Evolutionary conservation across 2,113 vertebrate genomes (phyloP), one percentile per base, ranked within the genome.

Genomic region (Tyrannus savana): DNA sequence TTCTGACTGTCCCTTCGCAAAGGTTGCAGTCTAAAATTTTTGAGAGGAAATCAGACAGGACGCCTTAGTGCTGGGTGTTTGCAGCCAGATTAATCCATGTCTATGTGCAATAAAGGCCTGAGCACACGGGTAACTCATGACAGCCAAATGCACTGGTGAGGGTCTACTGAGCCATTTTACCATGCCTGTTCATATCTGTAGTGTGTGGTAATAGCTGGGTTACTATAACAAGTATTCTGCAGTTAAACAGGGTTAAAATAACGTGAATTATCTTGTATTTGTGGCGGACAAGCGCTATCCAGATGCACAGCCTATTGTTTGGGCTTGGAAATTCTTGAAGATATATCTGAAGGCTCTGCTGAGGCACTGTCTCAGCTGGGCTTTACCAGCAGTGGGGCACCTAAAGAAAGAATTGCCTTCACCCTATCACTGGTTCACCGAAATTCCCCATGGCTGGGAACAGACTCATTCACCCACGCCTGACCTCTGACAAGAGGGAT

Each of bases 1-100:
- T 5, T 89, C 89, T 85, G 81, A 46, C 59, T 74, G 63, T 37
- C 59, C 50, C 56, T 47, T 91, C 94, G 67, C 92, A 95, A 83
- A 94, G 59, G 75, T 14, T 90, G 42, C 16, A 67, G 46, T 42
- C 39, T 47, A 78, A 84, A 94, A 53, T 78, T 89, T 75, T 74
- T 67, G 46, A 92, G 60, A 78, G 55, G 62, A 85, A 87, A 67
- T 62, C 44, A 69, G 74, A 60, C 24, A 41, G 52, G 47, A 67
- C 42, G 72, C 18, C 5, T 37, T 14, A 66, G 21, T 59, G 28
- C 37, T 77, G 59, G 5, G 21, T 35, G 15, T 52, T 28, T 58
- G 64, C 50, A 93, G 83, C 17, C 76, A 59, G 55, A 67, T 59
- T 63, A 92, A 33, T 2, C 6, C 35, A 35, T 1, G 28, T 35